Percentiles rank a stretch among this genome's conserved stretches.
Conservation (phyloP, 2,113 vertebrate species). For the Alaudala cheleensis region DNA sequence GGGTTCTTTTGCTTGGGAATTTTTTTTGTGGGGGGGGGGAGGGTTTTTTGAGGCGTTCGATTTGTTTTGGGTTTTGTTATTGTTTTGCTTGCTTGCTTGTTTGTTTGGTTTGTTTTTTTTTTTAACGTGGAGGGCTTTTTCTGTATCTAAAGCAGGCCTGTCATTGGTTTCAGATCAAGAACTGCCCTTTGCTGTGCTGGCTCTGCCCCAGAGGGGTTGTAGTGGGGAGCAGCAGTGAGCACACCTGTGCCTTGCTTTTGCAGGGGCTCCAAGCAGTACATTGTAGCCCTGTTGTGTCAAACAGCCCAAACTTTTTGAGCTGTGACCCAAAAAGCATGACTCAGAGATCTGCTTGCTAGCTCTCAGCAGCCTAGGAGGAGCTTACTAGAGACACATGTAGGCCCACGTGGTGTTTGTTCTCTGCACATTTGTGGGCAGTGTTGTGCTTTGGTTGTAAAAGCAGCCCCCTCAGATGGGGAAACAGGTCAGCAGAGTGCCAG, state of each 20-base stretch:
- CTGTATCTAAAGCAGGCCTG: not conserved
- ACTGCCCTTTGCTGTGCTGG: fast-evolving
- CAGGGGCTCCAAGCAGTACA: not conserved
- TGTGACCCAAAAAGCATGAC: not conserved
- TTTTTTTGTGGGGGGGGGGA: no score
- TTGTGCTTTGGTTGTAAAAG: conserved; percentile 24
- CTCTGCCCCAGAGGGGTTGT: not conserved
- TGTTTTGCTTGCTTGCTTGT: not conserved
- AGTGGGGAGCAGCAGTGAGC: not conserved
- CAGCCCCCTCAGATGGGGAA: not conserved
- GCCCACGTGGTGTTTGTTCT: not conserved
- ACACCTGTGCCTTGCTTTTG: not conserved
- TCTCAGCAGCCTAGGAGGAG: not conserved
- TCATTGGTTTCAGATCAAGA: not conserved
- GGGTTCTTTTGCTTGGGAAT: fast-evolving
- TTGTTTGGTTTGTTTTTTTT: not conserved
- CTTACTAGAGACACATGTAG: not conserved
- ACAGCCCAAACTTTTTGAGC: not conserved
- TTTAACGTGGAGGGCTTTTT: not conserved
- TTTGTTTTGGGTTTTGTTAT: not conserved
- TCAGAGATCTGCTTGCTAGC: not conserved
- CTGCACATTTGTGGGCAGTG: conserved; percentile 13
- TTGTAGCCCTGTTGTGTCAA: not conserved
- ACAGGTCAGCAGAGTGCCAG: not conserved
- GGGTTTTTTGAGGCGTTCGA: not conserved